Base-by-base conservation (phyloP, 2,113 vertebrate species). In the Osmerus mordax region DNA sequence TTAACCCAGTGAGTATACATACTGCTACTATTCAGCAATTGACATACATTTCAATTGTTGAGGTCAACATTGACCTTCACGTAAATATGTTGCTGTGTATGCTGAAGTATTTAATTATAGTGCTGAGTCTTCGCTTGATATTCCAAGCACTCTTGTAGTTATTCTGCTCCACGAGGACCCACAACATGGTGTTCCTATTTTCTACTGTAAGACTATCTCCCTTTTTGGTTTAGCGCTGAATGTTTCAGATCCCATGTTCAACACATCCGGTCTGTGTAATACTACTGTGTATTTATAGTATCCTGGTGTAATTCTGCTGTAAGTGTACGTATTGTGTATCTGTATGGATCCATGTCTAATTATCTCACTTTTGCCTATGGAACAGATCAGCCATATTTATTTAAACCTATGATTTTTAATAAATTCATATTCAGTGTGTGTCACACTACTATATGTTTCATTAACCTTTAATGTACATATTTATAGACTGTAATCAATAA, bases 371-470 rank as follows among this genome's bases (percentile, higher is more conserved):
- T 85, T 81, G 78, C 74, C 66, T 56, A 73, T 85, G 80, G 83
- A 79, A 77, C 53, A 77, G 16, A 83, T 71, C 67, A 76, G 75
- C 81, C 79, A 75, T 87, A 82, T 86, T 87, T 89, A 89, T 90
- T 88, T 88, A 87, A 87, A 89, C 71, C 60, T 64, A 65, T n/a
- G 53, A 78, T 88, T 91, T 89, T 84, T 83, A 89, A 87, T 89
- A 89, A 90, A 90, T 63, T 58, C 70, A 51, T 71, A 69, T 29
- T 61, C 84, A 78, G 59, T 62, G 60, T 64, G 41, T 70, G 29
- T 19, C n/a, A 47, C 14, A 56, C 54, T 56, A n/a, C 54, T n/a
- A 8, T n/a, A 54, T 54, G n/a, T 56, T 18, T n/a, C 16, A n/a
- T 15, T 18, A 56, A 56, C 1, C 54, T 18, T 15, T 56, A 56